These are phyloP conservation scores for Chaenocephalus aceratus DNA, from an alignment of 2,113 vertebrate genomes.

Conservation along the genomic window DNA sequence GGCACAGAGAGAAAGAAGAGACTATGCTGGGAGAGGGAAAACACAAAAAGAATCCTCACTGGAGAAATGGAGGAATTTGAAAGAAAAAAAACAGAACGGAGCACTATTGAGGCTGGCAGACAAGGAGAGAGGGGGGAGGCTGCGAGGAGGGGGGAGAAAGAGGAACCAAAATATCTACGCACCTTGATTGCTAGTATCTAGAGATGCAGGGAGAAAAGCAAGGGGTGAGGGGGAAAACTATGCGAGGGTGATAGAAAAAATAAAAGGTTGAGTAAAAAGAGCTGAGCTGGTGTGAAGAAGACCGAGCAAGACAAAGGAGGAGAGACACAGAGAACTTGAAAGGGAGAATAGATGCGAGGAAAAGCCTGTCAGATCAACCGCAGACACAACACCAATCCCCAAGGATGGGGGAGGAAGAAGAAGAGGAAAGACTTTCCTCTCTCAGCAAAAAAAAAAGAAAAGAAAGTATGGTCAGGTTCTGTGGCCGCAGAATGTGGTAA, in stretches of 20 bases:
- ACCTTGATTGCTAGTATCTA: constrained; percentile 46
- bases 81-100: constrained; percentile 20
- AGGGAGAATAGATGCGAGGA: constrained; percentile 8
- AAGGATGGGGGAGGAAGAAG: constrained; percentile 1
- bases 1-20: constrained; percentile 39
- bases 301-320: constrained; percentile 29
- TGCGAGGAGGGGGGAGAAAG: not conserved
- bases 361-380: constrained; percentile 28
- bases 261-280: not conserved
- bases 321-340: constrained; percentile 24
- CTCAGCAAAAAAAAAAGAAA: constrained; percentile 20
- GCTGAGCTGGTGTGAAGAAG: not conserved
- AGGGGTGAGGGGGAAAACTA: constrained; percentile 7
- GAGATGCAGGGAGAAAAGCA: constrained; percentile 17
- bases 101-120: constrained; percentile 51
- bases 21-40: constrained; percentile 37
- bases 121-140: constrained; percentile 10
- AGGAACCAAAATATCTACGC: constrained; percentile 33
- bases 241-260: constrained; percentile 22
- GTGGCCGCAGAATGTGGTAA: constrained; percentile 52
- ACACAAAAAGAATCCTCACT: constrained; percentile 42
- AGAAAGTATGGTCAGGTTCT: constrained; percentile 24
- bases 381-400: constrained; percentile 40
- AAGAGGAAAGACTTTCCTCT: constrained; percentile 18
- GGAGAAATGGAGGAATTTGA: constrained; percentile 38